A percentile compares a stretch with the other conserved stretches of the same genome.
Evolutionary conservation across 2,113 vertebrate species (phyloP).

Genomic region (Suncus etruscus): DNA sequence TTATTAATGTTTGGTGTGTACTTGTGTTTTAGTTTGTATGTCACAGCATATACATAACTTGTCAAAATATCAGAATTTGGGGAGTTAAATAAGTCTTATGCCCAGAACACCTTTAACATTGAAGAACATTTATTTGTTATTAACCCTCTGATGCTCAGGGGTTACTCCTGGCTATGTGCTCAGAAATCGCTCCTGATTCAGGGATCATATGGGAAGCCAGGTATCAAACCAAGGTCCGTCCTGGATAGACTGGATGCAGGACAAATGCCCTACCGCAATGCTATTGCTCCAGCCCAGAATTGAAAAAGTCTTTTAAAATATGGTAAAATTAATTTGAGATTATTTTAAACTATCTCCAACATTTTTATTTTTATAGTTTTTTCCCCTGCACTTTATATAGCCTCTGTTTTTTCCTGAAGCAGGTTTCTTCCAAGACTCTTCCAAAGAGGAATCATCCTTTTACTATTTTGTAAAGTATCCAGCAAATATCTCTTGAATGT

Average conservation of each 20-base stretch:
- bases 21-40: neutral
- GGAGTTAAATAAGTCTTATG: neutral
- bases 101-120: neutral
- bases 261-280: no score
- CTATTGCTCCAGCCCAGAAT: no score
- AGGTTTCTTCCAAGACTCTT: neutral
- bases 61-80: neutral
- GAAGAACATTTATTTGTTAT: slow-evolving; percentile 25
- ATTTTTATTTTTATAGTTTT: neutral
- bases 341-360: neutral
- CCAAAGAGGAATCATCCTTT: neutral
- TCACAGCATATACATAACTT: no score
- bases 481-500: slow-evolving; percentile 19
- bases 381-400: neutral
- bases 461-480: neutral
- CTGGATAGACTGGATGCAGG: no score
- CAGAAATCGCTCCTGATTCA: no score
- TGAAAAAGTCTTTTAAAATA: neutral
- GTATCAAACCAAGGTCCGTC: no score
- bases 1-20: neutral
- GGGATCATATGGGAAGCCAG: no score
- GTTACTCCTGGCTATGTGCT: no score
- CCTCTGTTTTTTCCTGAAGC: neutral
- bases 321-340: neutral
- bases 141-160: neutral